Base-by-base conservation (phyloP, 2,113 vertebrate species). In the Malurus cyaneus region DNA sequence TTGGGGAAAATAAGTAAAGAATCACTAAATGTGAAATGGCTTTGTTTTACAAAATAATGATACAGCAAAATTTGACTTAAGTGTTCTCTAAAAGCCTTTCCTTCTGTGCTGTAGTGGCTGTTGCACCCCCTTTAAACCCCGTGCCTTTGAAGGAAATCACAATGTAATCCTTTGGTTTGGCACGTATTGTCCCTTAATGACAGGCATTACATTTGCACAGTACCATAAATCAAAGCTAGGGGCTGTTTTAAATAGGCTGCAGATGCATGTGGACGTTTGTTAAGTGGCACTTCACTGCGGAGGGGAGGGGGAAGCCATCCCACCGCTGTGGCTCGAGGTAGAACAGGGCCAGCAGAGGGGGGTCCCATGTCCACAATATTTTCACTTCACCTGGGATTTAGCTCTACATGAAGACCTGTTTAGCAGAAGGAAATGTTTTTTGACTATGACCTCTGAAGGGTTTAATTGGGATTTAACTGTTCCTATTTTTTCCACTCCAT, bases 151-250 rank as follows among this genome's bases (percentile, higher is more conserved):
- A 91, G 89, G 80, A 94, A 97, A 96, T 94, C 96, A 82, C 89
- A 87, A n/a, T n/a, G n/a, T 73, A 95, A 88, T 94, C 94, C 95
- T 95, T 93, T 36, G 56, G 70, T 91, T 94, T 39, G 4, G 95
- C 94, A 89, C 32, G 83, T 89, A 94, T 94, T 95, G 95, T 97
- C 94, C 89, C 91, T 83, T 96, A 95, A 97, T 86, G 97, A 97
- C 77, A 95, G 94, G 94, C 95, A 91, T 96, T 96, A 92, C 92
- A 92, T 97, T 93, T 96, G 96, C 97, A 91, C 92, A 94, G 96
- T 71, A n/a, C 88, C 90, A 94, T 98, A 96, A 97, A 97, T 98
- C 98, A 98, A 54, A 82, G 42, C 80, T 77, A 53, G 84, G 78
- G 94, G 56, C 95, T 95, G 84, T 84, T 97, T 96, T 94, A 96